These are phyloP conservation scores for Sthenelais limicola DNA, from an alignment of 2,888 invertebrate genomes.

Conservation along the genomic window DNA sequence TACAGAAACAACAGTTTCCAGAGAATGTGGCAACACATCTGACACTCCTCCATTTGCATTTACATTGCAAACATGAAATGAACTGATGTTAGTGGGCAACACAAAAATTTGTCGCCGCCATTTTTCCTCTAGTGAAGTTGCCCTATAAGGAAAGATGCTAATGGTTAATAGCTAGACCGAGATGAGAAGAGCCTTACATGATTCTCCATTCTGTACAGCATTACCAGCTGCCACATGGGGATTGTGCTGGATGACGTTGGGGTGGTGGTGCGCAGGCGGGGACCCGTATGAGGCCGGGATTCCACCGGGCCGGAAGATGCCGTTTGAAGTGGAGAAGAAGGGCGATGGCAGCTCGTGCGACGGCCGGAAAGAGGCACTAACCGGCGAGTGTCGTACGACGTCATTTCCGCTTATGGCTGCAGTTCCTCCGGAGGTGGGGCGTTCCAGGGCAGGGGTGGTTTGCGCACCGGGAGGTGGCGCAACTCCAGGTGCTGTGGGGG, in stretches of 20 bases:
- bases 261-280: conserved; percentile 65
- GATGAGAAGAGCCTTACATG: too few relatives aligned
- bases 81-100: too few relatives aligned
- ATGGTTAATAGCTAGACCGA: too few relatives aligned
- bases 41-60: too few relatives aligned
- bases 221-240: conserved; percentile 51
- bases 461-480: conserved; percentile 2
- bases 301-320: conserved; percentile 69
- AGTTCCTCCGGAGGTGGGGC: conserved; percentile 10
- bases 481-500: conserved; percentile 29
- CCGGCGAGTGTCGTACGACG: conserved; percentile 47
- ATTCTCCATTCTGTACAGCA: conserved; percentile 65
- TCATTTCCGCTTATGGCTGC: conserved; percentile 42
- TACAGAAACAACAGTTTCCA: too few relatives aligned
- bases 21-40: too few relatives aligned
- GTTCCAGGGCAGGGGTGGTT: conserved; percentile 19
- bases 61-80: too few relatives aligned
- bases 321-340: conserved; percentile 69
- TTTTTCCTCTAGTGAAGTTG: too few relatives aligned
- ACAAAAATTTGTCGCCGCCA: too few relatives aligned
- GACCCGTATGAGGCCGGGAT: conserved; percentile 59
- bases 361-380: conserved; percentile 61
- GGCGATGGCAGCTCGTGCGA: conserved; percentile 66
- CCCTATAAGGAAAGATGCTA: too few relatives aligned
- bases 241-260: conserved; percentile 59